phyloP scores from a whole-genome alignment of 2,888 invertebrate genomes.

The Dasypolia templi region DNA sequence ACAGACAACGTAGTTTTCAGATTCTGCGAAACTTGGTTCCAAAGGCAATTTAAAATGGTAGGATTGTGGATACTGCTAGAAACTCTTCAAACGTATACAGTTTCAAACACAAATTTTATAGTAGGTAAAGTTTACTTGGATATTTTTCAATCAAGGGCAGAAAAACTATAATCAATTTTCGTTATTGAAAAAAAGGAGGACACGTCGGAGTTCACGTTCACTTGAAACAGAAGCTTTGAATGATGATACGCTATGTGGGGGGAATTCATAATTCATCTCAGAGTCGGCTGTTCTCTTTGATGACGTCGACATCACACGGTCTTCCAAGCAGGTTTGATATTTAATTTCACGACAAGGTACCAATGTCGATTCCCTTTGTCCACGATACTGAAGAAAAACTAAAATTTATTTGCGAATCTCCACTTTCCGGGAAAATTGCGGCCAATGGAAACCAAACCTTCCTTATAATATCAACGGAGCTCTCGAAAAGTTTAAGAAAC shows the following conservation, averaged over 20 bases:
- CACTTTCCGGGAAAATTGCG: slow-evolving; percentile 71
- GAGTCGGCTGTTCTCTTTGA: slow-evolving; percentile 48
- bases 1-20: slow-evolving; percentile 6
- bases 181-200: slow-evolving; percentile 50
- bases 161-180: slow-evolving; percentile 33
- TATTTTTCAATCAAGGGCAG: slow-evolving; percentile 23
- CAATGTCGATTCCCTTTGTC: slow-evolving; percentile 31
- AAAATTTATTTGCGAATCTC: slow-evolving; percentile 66
- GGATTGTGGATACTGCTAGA: not conserved
- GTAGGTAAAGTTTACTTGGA: not conserved
- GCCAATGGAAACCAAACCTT: slow-evolving; percentile 71
- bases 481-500: slow-evolving; percentile 79
- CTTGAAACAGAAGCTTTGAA: slow-evolving; percentile 55
- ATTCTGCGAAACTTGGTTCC: slow-evolving; percentile 20
- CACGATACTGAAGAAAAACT: slow-evolving; percentile 56
- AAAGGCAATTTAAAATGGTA: slow-evolving; percentile 30
- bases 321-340: slow-evolving; percentile 27
- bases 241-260: slow-evolving; percentile 53
- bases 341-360: slow-evolving; percentile 27
- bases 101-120: not conserved
- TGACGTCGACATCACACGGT: slow-evolving; percentile 38
- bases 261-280: slow-evolving; percentile 61
- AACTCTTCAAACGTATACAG: not conserved
- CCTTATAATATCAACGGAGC: slow-evolving; percentile 74
- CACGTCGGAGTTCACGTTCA: slow-evolving; percentile 35